Conservation (phyloP, 2,888 invertebrate species). For the Drosophila mimetica region DNA sequence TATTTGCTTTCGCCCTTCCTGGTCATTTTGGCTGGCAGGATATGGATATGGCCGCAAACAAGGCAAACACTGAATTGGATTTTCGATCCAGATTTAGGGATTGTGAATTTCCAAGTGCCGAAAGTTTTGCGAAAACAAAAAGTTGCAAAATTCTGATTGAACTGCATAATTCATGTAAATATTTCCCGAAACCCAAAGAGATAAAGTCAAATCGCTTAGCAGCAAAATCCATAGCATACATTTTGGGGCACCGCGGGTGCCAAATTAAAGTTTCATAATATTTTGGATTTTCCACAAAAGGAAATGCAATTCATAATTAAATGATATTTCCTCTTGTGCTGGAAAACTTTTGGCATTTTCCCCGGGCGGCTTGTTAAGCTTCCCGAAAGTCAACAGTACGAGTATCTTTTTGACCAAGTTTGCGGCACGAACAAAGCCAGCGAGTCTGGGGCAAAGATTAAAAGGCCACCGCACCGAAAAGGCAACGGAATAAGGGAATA, state of each 20-base stretch:
- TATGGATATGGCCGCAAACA: conserved; percentile 25
- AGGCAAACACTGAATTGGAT: conserved; percentile 22
- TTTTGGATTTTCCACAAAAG: conserved; percentile 16
- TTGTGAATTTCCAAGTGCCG: conserved; percentile 29
- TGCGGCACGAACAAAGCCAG: conserved; percentile 49
- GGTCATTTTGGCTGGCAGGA: conserved; percentile 37
- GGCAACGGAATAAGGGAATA: conserved; percentile 33
- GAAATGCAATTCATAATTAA: conserved; percentile 42
- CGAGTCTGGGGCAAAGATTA: conserved; percentile 45
- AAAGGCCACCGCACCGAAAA: conserved; percentile 47
- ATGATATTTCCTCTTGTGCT: conserved; percentile 6
- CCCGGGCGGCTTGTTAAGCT: conserved; percentile 26
- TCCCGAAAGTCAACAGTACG: conserved; percentile 23
- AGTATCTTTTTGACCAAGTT: conserved; percentile 28
- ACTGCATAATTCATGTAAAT: conserved; percentile 30
- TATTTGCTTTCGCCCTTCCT: conserved; percentile 45
- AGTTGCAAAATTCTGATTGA: conserved; percentile 33
- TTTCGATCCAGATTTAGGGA: conserved; percentile 15
- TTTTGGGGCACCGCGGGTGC: conserved; percentile 24
- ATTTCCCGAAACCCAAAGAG: conserved; percentile 16
- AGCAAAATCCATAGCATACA: conserved; percentile 51
- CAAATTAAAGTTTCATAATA: conserved; percentile 12
- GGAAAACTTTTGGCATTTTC: conserved; percentile 22
- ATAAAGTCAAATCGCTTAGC: conserved; percentile 13
- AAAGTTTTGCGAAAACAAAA: conserved; percentile 24